Conservation (phyloP, 2,113 vertebrate species). For the Delphinus delphis region DNA sequence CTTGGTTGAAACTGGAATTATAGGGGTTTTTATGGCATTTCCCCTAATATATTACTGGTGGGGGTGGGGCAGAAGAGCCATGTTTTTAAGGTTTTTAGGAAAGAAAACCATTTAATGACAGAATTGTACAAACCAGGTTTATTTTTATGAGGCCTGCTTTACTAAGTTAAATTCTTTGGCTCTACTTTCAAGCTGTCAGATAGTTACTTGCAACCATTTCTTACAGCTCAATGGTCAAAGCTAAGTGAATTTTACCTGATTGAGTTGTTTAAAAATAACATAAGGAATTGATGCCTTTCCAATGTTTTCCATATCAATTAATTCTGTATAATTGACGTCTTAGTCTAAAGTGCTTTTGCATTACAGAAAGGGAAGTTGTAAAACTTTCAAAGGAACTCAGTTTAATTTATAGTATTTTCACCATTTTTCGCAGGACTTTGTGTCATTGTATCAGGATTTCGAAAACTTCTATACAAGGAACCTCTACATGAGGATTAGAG, state of each 20-base stretch:
- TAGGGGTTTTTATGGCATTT: background rate
- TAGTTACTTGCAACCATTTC: constrained; percentile 3
- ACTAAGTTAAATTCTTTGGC: background rate
- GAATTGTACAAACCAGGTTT: background rate
- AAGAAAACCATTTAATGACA: background rate
- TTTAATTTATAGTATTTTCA: constrained; percentile 36
- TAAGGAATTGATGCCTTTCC: background rate
- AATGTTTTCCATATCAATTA: background rate
- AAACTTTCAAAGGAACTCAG: background rate
- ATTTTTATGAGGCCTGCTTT: background rate
- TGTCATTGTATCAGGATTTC: constrained; percentile 97
- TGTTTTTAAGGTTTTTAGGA: constrained; percentile 2
- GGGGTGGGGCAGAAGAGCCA: no score
- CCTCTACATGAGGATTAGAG: constrained; percentile 96
- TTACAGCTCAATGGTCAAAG: background rate
- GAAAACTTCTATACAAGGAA: constrained; percentile 99
- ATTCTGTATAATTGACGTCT: background rate
- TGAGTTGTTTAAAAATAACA: constrained; percentile 27
- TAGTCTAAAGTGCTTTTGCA: background rate
- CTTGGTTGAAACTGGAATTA: background rate
- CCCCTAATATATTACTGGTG: background rate
- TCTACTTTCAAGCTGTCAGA: background rate
- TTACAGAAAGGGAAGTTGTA: background rate
- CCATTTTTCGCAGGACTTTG: constrained; percentile 90
- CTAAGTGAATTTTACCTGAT: background rate